Percentiles rank a stretch among this genome's conserved stretches.
Evolutionary conservation across 2,113 vertebrate species (phyloP).

Genomic region (Oxyruncus cristatus): DNA sequence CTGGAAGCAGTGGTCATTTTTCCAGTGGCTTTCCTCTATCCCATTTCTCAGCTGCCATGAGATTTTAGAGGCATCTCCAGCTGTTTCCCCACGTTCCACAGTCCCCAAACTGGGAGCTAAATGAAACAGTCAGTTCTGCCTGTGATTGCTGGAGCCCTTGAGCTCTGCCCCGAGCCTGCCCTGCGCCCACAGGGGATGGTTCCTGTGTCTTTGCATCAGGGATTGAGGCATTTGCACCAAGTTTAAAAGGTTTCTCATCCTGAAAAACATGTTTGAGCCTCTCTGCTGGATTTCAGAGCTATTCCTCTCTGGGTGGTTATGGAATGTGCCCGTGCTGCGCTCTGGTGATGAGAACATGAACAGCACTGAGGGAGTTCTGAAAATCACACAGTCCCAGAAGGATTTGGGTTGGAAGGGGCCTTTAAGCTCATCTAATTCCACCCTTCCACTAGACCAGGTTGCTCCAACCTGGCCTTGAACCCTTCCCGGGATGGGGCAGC

Average conservation of each 20-base stretch:
- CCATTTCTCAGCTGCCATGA: background rate
- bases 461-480: background rate
- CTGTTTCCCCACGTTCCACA: background rate
- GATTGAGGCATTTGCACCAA: background rate
- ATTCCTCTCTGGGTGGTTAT: background rate
- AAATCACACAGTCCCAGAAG: background rate
- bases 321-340: slow-evolving; percentile 2
- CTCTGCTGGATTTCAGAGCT: background rate
- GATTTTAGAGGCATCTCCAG: background rate
- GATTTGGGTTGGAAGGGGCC: background rate
- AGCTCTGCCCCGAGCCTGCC: background rate
- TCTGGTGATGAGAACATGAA: slow-evolving; percentile 27
- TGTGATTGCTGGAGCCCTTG: background rate
- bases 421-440: background rate
- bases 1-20: background rate
- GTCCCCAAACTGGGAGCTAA: background rate
- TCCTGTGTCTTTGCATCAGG: background rate
- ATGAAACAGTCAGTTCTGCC: background rate
- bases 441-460: background rate
- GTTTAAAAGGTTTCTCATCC: background rate
- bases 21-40: background rate
- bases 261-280: background rate
- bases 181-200: background rate
- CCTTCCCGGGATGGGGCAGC: background rate
- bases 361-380: background rate